Base-by-base conservation (phyloP, 2,888 invertebrate genomes). In the Mesoligia furuncula region DNA sequence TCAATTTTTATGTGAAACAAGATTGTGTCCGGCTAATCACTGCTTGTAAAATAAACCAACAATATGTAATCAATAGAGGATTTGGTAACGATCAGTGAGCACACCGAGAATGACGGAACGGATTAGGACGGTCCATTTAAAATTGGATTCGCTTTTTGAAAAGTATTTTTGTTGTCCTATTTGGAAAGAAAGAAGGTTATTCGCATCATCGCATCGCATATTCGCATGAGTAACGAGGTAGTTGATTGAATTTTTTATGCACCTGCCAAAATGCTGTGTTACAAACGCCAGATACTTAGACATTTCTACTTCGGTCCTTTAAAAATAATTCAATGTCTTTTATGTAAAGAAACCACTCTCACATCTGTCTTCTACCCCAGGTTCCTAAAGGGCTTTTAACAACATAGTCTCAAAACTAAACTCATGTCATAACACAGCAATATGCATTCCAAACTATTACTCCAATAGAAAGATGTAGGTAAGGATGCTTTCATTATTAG, bases 1-100 rank as follows among this genome's bases (percentile, higher is more conserved):
- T 89, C 81, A 86, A 84, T 88, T 88, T 85, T 84, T 76, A 82
- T 79, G 73, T 82, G 79, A 73, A 84, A 77, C 75, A 71, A 62
- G 73, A 83, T 77, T 81, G 76, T 77, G 67, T 72, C 62, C 75
- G 77, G 65, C 66, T 88, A 74, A 85, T 84, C 69, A 77, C 73
- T 67, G 67, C 72, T 77, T 73, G 77, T 78, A 79, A 64, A 77
- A 77, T 71, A 86, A 87, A 88, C 79, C 62, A 80, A 85, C 83
- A 81, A 80, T 75, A 54, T n/a, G n/a, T 80, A 83, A 81, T 87
- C 78, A 61, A 80, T 75, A 39, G 64, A 54, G 31, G 67, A 75
- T 81, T 80, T 65, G 59, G 64, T 59, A 69, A 17, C 61, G 54
- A 62, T 75, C 71, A 79, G 69, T 67, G 54, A 73, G 51, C 64